A percentile compares a stretch with the other conserved stretches of the same genome.
Conservation (phyloP, 2,797 vertebrate genomes). For the Hoplostethus mediterraneus region DNA sequence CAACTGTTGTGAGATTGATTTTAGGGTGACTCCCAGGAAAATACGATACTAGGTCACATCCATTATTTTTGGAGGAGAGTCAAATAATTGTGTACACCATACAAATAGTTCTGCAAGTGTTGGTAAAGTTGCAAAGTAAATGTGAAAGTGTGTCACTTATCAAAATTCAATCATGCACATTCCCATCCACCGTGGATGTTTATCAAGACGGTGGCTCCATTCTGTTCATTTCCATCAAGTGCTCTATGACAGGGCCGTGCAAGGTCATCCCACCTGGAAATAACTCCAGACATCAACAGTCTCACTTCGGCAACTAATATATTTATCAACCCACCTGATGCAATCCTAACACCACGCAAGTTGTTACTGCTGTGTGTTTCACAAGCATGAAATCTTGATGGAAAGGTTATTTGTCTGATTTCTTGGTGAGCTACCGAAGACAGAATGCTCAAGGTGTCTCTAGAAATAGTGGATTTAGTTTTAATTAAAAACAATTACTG, state of each 20-base stretch:
- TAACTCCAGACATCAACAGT: neutral
- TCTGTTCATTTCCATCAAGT: neutral
- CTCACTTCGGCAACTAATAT: neutral
- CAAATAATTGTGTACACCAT: neutral
- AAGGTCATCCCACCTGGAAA: neutral
- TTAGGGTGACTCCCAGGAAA: constrained; percentile 2
- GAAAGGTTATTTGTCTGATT: neutral
- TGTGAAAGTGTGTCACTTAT: neutral
- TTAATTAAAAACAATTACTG: neutral
- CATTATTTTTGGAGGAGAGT: constrained; percentile 7
- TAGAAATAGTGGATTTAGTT: neutral
- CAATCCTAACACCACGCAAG: neutral
- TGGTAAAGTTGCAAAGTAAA: neutral
- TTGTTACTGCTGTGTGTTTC: neutral
- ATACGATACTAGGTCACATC: neutral
- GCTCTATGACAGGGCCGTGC: neutral
- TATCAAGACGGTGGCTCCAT: neutral
- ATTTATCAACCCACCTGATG: neutral
- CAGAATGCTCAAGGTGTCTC: neutral
- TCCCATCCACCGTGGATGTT: neutral
- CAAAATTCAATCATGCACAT: constrained; percentile 2
- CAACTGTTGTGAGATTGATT: constrained; percentile 41
- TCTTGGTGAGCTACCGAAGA: neutral
- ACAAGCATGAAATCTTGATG: neutral
- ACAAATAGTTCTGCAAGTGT: neutral